Conservation (phyloP, 2,797 vertebrate species). For the Molossus molossus region DNA sequence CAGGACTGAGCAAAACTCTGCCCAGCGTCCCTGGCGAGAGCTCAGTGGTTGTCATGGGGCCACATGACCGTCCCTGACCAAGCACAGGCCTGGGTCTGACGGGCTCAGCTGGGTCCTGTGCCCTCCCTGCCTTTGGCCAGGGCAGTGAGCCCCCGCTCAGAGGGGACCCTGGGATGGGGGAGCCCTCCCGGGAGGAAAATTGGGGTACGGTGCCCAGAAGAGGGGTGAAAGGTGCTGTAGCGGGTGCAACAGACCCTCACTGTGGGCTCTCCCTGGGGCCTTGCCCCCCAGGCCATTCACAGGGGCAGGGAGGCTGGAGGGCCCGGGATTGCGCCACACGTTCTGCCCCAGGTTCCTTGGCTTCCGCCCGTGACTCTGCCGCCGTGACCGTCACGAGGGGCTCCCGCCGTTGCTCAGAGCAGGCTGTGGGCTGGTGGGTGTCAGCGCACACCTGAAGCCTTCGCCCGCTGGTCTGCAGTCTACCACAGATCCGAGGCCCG, state of each 20-base stretch:
- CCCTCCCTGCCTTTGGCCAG: background rate
- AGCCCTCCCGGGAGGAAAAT: accelerated
- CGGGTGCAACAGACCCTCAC: accelerated
- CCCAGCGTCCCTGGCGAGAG: background rate
- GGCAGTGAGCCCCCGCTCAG: background rate
- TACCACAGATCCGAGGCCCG: accelerated
- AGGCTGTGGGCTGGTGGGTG: background rate
- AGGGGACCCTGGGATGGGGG: accelerated
- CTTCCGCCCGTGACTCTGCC: background rate
- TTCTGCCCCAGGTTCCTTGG: too few species aligned
- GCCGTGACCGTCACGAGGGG: accelerated
- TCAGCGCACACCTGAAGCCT: background rate
- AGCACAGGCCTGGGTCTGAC: background rate
- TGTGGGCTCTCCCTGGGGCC: background rate
- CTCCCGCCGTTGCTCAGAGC: too few species aligned
- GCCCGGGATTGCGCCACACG: accelerated
- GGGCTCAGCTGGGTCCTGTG: background rate
- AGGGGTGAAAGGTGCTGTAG: background rate
- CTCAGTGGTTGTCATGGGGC: background rate
- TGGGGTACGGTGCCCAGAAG: accelerated
- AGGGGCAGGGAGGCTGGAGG: background rate
- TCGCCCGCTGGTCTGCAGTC: background rate
- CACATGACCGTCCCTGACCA: background rate
- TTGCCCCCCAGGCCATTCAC: background rate
- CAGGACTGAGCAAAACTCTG: background rate